Conservation (phyloP, 2,888 invertebrate species). For the Eueremaeus valkanovi region DNA sequence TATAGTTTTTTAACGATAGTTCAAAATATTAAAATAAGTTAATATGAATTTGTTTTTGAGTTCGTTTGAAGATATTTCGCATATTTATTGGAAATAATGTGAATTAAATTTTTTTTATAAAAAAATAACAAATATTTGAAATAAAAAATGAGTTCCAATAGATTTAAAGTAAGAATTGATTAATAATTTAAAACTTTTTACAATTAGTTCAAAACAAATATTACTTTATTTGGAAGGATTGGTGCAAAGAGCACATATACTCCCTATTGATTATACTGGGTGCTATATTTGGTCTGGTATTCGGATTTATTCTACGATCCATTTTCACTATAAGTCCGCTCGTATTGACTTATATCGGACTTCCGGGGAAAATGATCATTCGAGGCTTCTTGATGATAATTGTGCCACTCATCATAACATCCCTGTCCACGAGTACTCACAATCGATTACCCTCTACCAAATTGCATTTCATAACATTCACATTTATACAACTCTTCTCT, state of each 20-base stretch:
- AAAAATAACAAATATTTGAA: too few species aligned
- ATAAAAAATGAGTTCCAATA: not conserved
- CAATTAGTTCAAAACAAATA: not conserved
- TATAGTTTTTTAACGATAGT: too few species aligned
- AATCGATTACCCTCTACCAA: not conserved
- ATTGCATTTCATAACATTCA: not conserved
- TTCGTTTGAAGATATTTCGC: too few species aligned
- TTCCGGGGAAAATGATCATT: not conserved
- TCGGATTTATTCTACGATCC: not conserved
- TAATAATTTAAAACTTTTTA: not conserved
- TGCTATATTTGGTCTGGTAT: not conserved
- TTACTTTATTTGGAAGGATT: not conserved
- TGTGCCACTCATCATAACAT: not conserved
- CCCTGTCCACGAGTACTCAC: conserved; percentile 16
- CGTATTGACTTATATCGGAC: not conserved
- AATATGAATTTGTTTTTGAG: too few species aligned
- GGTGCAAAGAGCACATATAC: not conserved
- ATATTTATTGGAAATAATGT: too few species aligned
- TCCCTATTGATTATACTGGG: not conserved
- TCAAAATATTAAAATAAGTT: too few species aligned
- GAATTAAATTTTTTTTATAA: too few species aligned
- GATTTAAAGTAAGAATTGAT: not conserved
- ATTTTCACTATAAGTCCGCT: not conserved
- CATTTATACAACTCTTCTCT: not conserved
- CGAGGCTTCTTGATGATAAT: not conserved